A percentile compares a stretch with the other conserved stretches of the same genome.
Evolutionary conservation across 2,888 invertebrate species (phyloP).

Genomic region (Chymomyza procnemis): DNA sequence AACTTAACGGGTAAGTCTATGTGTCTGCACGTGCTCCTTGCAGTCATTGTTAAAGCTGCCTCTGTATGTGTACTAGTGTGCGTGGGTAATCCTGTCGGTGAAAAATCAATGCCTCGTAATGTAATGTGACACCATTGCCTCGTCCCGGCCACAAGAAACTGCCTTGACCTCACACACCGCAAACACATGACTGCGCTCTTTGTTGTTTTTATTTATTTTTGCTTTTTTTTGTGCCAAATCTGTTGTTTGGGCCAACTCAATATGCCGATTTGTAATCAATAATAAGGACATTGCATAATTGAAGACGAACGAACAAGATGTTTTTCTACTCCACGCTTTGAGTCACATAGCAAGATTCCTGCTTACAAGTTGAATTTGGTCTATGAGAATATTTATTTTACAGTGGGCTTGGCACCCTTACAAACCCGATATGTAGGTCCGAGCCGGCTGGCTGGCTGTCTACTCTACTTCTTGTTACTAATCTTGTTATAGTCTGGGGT

Average conservation of each 20-base stretch:
- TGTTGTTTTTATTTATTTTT: conserved; percentile 19
- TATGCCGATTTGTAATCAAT: conserved; percentile 21
- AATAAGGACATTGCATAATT: conserved; percentile 44
- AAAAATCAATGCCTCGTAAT: conserved; percentile 44
- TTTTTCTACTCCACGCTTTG: not conserved
- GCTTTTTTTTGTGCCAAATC: conserved; percentile 7
- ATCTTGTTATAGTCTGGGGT: not conserved
- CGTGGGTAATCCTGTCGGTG: not conserved
- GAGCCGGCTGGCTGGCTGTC: not conserved
- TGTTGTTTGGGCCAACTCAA: conserved; percentile 5
- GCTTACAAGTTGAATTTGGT: too few relatives aligned
- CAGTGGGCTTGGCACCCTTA: too few relatives aligned
- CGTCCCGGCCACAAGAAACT: conserved; percentile 5
- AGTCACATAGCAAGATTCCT: too few relatives aligned
- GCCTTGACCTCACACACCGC: conserved; percentile 40
- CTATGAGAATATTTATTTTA: too few relatives aligned
- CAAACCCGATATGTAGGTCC: too few relatives aligned
- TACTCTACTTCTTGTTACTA: not conserved
- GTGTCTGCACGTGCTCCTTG: not conserved
- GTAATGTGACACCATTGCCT: conserved; percentile 23
- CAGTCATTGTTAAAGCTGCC: not conserved
- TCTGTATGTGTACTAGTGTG: not conserved
- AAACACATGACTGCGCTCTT: conserved; percentile 13
- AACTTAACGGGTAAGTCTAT: not conserved
- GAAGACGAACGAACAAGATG: not conserved